phyloP scores from a whole-genome alignment of 2,888 invertebrate genomes.

The Miltochrista miniata region DNA sequence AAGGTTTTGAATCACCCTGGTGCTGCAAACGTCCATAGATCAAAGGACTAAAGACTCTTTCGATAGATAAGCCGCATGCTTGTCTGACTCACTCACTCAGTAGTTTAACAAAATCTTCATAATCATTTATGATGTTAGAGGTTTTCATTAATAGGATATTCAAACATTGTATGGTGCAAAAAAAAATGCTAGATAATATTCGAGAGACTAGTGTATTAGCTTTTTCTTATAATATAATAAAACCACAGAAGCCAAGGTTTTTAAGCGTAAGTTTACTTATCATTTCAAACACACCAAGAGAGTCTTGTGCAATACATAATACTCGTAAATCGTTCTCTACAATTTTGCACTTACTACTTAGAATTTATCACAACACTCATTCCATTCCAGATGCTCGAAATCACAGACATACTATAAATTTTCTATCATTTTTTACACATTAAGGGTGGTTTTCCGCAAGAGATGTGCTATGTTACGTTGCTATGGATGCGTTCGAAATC shows the following conservation, averaged over 20 bases:
- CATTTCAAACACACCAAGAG: conserved; percentile 22
- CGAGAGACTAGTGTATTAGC: conserved; percentile 53
- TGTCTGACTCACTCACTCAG: no score
- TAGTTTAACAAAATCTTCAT: no score
- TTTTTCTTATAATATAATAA: conserved; percentile 40
- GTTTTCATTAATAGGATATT: no score
- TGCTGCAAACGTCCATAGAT: no score
- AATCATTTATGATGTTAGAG: no score
- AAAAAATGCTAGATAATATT: conserved; percentile 4
- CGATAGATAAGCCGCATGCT: no score
- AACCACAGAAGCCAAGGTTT: conserved; percentile 40
- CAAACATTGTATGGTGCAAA: no score
- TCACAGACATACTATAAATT: neutral
- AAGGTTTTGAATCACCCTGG: no score
- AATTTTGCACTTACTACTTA: conserved; percentile 18
- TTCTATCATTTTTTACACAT: neutral
- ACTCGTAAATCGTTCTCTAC: conserved; percentile 16
- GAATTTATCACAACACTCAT: conserved; percentile 7
- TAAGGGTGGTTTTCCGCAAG: no score
- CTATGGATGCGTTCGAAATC: no score
- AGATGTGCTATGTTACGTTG: no score
- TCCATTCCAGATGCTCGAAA: neutral
- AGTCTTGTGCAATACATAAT: conserved; percentile 42
- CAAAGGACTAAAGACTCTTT: no score
- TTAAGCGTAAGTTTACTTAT: conserved; percentile 33